These are phyloP conservation scores for Latrodectus elegans DNA, from an alignment of 2,888 invertebrate species.

Conservation along the genomic window DNA sequence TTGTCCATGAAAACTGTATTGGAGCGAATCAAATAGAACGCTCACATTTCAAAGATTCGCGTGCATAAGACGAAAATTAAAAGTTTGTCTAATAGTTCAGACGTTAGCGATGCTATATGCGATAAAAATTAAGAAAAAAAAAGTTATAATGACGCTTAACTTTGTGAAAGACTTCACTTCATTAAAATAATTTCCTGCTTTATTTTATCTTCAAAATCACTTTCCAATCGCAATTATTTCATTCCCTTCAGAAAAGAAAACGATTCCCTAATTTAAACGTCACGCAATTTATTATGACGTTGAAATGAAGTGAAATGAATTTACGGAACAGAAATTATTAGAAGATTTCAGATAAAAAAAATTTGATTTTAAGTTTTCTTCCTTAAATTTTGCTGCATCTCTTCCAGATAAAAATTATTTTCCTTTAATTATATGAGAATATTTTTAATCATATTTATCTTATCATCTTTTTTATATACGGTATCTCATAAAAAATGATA, in stretches of 20 bases:
- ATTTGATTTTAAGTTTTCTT: neutral
- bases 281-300: slow-evolving; percentile 7
- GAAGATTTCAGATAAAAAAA: neutral
- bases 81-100: slow-evolving; percentile 6
- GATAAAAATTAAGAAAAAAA: slow-evolving; percentile 6
- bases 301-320: slow-evolving; percentile 6
- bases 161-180: no score
- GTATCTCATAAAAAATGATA: no score
- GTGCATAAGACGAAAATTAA: slow-evolving; percentile 25
- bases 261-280: slow-evolving; percentile 10
- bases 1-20: slow-evolving; percentile 24
- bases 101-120: neutral
- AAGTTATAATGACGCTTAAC: no score
- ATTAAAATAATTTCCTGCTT: neutral
- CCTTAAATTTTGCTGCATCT: neutral
- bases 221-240: neutral
- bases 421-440: neutral
- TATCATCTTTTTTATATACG: no score
- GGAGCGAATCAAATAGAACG: slow-evolving; percentile 51
- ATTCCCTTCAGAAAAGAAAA: neutral
- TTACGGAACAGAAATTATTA: neutral
- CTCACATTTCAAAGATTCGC: slow-evolving; percentile 21
- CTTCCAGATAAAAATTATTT: neutral
- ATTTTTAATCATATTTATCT: no score
- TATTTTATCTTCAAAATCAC: neutral